Evolutionary conservation across 2,888 invertebrate genomes (phyloP).

Genomic region (Dasysyrphus tricinctus): DNA sequence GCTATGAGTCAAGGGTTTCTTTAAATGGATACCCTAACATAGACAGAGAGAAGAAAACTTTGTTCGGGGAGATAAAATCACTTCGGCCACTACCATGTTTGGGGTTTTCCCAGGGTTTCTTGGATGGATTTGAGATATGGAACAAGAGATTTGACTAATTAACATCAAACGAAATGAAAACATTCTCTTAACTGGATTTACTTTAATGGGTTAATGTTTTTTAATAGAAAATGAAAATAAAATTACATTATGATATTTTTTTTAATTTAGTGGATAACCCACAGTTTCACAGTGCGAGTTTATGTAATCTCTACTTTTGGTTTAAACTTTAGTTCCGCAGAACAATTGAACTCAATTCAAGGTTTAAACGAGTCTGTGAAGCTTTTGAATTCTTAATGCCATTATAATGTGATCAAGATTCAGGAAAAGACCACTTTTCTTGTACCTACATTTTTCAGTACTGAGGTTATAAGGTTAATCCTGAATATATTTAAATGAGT

Average conservation of each 20-base stretch:
- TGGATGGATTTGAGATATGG: not conserved
- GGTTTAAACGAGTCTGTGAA: no score
- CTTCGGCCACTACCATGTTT: conserved; percentile 53
- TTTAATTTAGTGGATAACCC: no score
- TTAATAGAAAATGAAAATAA: not conserved
- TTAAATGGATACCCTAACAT: conserved; percentile 40
- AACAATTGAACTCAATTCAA: no score
- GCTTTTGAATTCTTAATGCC: no score
- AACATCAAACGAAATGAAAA: not conserved
- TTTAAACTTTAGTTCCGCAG: no score
- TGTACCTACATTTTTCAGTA: no score
- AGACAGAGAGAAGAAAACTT: not conserved
- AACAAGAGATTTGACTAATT: conserved; percentile 10
- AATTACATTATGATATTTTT: not conserved
- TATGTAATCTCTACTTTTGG: no score
- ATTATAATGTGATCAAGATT: no score
- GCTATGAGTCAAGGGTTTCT: conserved; percentile 50
- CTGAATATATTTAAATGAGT: no score
- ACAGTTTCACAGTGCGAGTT: no score
- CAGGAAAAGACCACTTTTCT: no score
- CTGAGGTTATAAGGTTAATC: no score
- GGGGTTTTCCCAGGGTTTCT: conserved; percentile 52
- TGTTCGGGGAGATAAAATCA: conserved; percentile 48
- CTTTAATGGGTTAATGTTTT: not conserved
- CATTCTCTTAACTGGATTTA: not conserved